Evolutionary conservation across 2,113 vertebrate species (phyloP), one percentile per base, ranked within the genome.

Genomic region (Panurus biarmicus): DNA sequence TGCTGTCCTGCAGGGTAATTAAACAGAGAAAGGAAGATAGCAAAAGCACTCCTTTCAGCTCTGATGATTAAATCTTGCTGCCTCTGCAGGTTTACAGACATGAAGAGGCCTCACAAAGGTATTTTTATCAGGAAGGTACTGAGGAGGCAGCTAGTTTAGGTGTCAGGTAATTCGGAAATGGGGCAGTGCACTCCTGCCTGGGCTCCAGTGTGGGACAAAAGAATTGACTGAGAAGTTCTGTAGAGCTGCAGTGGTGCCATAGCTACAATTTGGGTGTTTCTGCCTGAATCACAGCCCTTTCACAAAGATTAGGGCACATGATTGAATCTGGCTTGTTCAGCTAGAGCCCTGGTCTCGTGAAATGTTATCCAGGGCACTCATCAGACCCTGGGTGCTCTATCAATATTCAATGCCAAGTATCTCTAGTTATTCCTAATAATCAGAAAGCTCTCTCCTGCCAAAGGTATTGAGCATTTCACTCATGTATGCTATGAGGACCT

Each of bases 1-100:
- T 91, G 58, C 84, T 11, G 14, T 89, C 87, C 87, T 83, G 89
- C 47, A 79, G 67, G 15, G 51, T 82, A 87, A 71, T 87, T 85
- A 76, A 92, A 80, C 77, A 96, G 45, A 67, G 57, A 26, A 70
- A 72, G 50, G 42, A 57, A 87, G 81, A 75, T 69, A 82, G 67
- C 58, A 56, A 28, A 87, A 87, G 62, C 1, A 1, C 17, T 79
- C 47, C 62, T 71, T 76, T 60, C 12, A 82, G 50, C 35, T 56
- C 47, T 70, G 16, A 44, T 62, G 64, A 65, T 83, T 89, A 62
- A 82, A 56, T 93, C 78, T 74, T 92, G 65, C 44, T 11, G 17
- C 20, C 82, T 73, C 77, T 92, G 40, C 72, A 35, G 53, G 33
- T 89, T 94, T 74, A 5, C 64, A 74, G 60, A 36, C 42, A 11